A percentile compares a stretch with the other conserved stretches of the same genome.
phyloP scores from a whole-genome alignment of 2,797 vertebrate species.

The Adelosebastes latens region DNA sequence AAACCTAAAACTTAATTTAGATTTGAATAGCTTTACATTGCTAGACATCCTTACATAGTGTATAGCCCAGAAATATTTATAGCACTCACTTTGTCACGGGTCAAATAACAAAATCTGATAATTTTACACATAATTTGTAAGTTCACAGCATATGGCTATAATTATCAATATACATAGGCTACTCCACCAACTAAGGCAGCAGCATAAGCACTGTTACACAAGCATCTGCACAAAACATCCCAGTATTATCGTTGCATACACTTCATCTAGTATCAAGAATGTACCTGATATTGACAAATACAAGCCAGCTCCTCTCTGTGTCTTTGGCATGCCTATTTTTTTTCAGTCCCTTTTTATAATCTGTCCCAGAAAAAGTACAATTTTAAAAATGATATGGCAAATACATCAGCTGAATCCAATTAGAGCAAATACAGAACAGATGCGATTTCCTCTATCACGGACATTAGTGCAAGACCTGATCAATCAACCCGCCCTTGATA shows the following conservation, averaged over 20 bases:
- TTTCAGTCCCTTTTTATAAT: background rate
- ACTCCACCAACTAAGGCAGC: background rate
- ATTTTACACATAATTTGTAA: constrained; percentile 35
- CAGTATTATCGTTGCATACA: background rate
- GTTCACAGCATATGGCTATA: constrained; percentile 23
- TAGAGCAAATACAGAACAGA: constrained; percentile 39
- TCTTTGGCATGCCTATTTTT: background rate
- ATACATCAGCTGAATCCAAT: constrained; percentile 35
- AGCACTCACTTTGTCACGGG: constrained; percentile 37
- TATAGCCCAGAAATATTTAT: constrained; percentile 36
- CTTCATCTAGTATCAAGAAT: background rate
- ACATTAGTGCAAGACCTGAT: constrained; percentile 9
- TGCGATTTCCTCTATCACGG: constrained; percentile 29
- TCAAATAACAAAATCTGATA: constrained; percentile 41
- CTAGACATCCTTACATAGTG: background rate
- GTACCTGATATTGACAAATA: constrained; percentile 11
- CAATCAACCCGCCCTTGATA: constrained; percentile 5
- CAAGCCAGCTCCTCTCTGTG: background rate
- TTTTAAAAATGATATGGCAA: constrained; percentile 25
- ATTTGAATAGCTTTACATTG: background rate
- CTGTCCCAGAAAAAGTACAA: constrained; percentile 4
- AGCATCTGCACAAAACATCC: background rate
- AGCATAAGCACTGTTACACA: background rate
- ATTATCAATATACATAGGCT: constrained; percentile 27
- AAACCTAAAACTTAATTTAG: background rate